These are phyloP conservation scores for Poecilobothrus nobilitatus DNA, from an alignment of 2,888 invertebrate genomes.

Conservation along the genomic window DNA sequence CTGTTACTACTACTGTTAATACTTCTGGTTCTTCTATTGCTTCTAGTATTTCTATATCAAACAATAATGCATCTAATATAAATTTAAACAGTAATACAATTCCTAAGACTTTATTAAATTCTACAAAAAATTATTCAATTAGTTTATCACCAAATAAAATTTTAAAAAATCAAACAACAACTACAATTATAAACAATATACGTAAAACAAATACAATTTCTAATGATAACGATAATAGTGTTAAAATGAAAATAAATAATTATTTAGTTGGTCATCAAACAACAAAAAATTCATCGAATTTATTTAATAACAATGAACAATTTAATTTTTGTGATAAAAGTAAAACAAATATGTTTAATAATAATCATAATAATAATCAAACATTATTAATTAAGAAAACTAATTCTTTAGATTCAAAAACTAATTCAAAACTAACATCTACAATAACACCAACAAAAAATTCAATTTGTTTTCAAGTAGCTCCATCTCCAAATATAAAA, in stretches of 20 bases:
- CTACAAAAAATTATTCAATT: background rate
- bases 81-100: background rate
- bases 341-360: slow-evolving; percentile 28
- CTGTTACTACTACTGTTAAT: background rate
- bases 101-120: background rate
- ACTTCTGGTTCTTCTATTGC: too few species aligned
- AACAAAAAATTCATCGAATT: slow-evolving; percentile 30
- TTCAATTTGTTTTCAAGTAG: slow-evolving; percentile 14
- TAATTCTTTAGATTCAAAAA: background rate
- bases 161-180: slow-evolving; percentile 3
- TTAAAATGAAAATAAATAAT: background rate
- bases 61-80: background rate
- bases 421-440: slow-evolving; percentile 20
- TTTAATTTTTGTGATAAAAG: slow-evolving; percentile 31
- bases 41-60: too few species aligned
- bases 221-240: background rate
- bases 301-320: slow-evolving; percentile 33
- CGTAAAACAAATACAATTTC: background rate
- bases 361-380: slow-evolving; percentile 19
- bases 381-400: background rate
- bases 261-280: slow-evolving; percentile 19
- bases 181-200: background rate
- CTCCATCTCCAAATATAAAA: slow-evolving; percentile 18
- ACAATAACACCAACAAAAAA: slow-evolving; percentile 19
- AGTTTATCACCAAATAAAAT: background rate